Base-by-base conservation (phyloP, 2,113 vertebrate species). In the Tachysurus vachellii region DNA sequence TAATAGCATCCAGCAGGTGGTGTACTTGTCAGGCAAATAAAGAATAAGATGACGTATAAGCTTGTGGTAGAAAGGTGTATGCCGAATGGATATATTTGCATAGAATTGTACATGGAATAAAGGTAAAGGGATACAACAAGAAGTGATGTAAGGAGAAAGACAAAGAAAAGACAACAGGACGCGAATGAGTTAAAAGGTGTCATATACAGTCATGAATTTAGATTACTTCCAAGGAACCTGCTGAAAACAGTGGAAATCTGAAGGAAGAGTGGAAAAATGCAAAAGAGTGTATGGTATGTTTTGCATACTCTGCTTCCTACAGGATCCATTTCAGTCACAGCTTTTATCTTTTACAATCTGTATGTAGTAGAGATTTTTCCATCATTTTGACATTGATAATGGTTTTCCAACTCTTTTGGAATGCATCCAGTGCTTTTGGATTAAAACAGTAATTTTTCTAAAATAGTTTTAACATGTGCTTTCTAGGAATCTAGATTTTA, bases 1-100 rank as follows among this genome's bases (percentile, higher is more conserved):
- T 93, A 82, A 86, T 83, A 90, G 87, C 92, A 87, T 90, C 16
- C 92, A 75, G n/a, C 28, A 80, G 59, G 54, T 12, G 85, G 73
- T 53, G 77, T 0, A 56, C 80, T 84, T 71, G 89, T 28, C 88
- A 56, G 88, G 90, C 86, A 87, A 89, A 82, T 10, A 79, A 68
- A 56, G 80, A 54, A 68, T 77, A 28, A 19, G 59, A 71, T 87
- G 12, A 66, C 31, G 50, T 12, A 71, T 26, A 36, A 42, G 70
- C 54, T 64, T 26, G 82, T 28, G 59, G 73, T 31, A 28, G 31
- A 76, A 77, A 66, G 26, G 83, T 36, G 53, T 61, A 84, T 70
- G 4, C 50, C 16, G 21, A 62, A 53, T 73, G 84, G 87, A 83
- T 64, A 28, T 7, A 85, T 44, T 17, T 70, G 26, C 66, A 83